phyloP scores from a whole-genome alignment of 53 echinoderm and acorn worm species.

The Zoroaster sp. region DNA sequence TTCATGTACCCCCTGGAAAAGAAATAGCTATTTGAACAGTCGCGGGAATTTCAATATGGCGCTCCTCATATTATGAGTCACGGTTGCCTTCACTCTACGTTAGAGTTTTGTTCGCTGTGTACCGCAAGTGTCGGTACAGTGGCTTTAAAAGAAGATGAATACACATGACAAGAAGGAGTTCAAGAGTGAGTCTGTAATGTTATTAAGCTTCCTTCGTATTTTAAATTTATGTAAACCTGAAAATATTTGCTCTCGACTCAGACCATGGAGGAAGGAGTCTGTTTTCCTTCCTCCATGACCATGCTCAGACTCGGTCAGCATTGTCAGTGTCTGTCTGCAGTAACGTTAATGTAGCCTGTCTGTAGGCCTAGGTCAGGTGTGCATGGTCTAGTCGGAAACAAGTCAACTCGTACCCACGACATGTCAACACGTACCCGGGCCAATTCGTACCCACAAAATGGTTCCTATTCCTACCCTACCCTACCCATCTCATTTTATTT shows the following conservation, averaged over 20 bases:
- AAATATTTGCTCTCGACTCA: neutral
- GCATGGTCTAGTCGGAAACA: too few species aligned
- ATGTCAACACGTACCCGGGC: too few species aligned
- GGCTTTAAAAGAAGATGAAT: slow-evolving; percentile 37
- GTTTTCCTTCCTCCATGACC: neutral
- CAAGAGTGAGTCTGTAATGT: slow-evolving; percentile 52
- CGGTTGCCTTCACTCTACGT: neutral
- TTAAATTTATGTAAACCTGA: neutral
- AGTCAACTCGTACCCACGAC: too few species aligned
- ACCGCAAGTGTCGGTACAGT: neutral
- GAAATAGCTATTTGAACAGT: neutral
- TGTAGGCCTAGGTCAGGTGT: too few species aligned
- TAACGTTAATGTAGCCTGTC: too few species aligned
- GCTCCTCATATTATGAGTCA: neutral
- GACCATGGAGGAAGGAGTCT: too few species aligned
- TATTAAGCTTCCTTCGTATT: neutral
- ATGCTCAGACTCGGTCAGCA: neutral
- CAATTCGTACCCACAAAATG: too few species aligned
- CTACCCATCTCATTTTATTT: too few species aligned
- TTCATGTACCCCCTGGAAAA: neutral
- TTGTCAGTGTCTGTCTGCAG: neutral
- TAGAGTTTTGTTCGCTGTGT: neutral
- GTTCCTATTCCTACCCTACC: too few species aligned
- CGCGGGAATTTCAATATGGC: slow-evolving; percentile 55
- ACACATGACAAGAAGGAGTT: slow-evolving; percentile 66